Evolutionary conservation across 2,113 vertebrate species (phyloP).

Genomic region (Ailurus styani): DNA sequence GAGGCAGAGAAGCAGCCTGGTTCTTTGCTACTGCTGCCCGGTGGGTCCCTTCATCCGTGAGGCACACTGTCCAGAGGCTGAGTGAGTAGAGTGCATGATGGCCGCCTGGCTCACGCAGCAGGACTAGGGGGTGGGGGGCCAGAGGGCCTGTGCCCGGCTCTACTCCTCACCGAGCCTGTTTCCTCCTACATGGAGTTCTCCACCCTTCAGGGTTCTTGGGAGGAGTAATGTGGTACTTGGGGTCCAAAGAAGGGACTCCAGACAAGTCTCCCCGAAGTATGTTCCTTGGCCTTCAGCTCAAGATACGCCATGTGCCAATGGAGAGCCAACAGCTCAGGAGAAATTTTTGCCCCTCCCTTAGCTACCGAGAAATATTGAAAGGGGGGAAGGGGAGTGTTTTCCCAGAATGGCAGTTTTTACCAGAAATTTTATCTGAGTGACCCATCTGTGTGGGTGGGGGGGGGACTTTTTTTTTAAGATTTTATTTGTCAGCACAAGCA

Average conservation of each 20-base stretch:
- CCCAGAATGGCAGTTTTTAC: not conserved
- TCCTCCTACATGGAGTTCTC: not conserved
- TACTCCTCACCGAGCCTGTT: not conserved
- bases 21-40: not conserved
- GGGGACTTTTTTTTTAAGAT: no score
- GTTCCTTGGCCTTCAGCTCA: not conserved
- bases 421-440: not conserved
- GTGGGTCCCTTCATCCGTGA: not conserved
- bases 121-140: not conserved
- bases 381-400: not conserved
- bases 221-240: not conserved
- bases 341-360: not conserved
- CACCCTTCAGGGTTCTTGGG: no score
- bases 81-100: not conserved
- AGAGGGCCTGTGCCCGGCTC: fast-evolving
- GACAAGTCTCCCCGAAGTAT: not conserved
- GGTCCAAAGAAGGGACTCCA: not conserved
- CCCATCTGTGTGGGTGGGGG: fast-evolving
- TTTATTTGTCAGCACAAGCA: no score
- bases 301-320: not conserved
- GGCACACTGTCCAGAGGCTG: not conserved
- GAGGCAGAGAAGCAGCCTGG: not conserved
- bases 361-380: not conserved
- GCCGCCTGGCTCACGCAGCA: not conserved
- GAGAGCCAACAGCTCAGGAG: not conserved